These are phyloP conservation scores for Nomada ruficornis DNA, from an alignment of 2,888 invertebrate genomes.

Conservation along the genomic window DNA sequence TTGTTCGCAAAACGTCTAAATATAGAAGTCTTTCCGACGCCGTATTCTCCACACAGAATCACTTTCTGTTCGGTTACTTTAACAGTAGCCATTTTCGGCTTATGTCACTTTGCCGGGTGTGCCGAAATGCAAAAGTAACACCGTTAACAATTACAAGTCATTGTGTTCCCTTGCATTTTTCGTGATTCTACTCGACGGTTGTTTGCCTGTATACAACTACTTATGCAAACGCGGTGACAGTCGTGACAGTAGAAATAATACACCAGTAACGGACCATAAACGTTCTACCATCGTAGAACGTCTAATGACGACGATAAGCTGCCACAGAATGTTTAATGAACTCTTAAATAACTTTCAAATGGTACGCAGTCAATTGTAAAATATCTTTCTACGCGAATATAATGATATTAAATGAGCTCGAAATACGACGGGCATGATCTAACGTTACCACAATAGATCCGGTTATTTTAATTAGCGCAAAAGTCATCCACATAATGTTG, in stretches of 20 bases:
- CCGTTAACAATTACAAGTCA: slow-evolving; percentile 43
- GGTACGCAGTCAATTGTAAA: neutral
- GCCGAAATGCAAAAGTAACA: slow-evolving; percentile 19
- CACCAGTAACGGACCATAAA: slow-evolving; percentile 46
- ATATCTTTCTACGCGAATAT: neutral
- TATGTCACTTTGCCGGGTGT: slow-evolving; percentile 44
- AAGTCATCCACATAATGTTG: neutral
- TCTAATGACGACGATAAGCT: slow-evolving; percentile 26
- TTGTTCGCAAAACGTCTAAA: slow-evolving; percentile 96
- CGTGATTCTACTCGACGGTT: neutral
- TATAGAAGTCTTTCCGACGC: slow-evolving; percentile 97
- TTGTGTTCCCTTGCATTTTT: slow-evolving; percentile 15
- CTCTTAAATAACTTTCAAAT: neutral
- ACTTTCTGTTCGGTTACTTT: slow-evolving; percentile 95
- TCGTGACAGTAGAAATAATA: slow-evolving; percentile 55
- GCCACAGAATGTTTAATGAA: neutral
- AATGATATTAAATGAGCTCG: neutral
- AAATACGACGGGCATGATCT: neutral
- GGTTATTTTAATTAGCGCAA: neutral
- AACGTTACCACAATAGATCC: neutral
- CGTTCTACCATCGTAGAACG: slow-evolving; percentile 28
- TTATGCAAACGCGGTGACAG: slow-evolving; percentile 42
- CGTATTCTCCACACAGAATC: slow-evolving; percentile 97
- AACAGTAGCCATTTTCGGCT: slow-evolving; percentile 89
- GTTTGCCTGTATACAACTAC: slow-evolving; percentile 28